phyloP scores from a whole-genome alignment of 2,797 vertebrate genomes.

The Cetoscarus ocellatus region DNA sequence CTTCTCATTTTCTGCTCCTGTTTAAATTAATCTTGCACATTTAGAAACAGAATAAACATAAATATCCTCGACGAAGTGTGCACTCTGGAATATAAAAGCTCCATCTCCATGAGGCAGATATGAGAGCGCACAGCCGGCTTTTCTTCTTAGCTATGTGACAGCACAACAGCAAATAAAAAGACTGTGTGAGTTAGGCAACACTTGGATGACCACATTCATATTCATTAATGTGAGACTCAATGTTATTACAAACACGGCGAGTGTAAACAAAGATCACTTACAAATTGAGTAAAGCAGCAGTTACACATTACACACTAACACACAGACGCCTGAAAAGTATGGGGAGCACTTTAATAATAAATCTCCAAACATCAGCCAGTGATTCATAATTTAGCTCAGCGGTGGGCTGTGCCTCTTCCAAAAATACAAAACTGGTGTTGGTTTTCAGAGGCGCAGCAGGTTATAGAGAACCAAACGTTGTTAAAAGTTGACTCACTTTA shows the following conservation, averaged over 20 bases:
- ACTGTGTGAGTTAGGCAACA: constrained; percentile 54
- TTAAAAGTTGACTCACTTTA: constrained; percentile 61
- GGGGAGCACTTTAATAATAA: constrained; percentile 46
- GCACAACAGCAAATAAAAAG: constrained; percentile 54
- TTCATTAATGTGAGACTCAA: constrained; percentile 69
- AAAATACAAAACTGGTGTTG: constrained; percentile 48
- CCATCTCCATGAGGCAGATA: constrained; percentile 25
- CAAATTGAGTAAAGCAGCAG: constrained; percentile 51
- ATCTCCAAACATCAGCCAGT: constrained; percentile 61
- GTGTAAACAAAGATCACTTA: constrained; percentile 66
- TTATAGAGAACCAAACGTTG: constrained; percentile 50
- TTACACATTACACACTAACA: constrained; percentile 1
- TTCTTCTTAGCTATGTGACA: constrained; percentile 42
- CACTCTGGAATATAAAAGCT: constrained; percentile 34
- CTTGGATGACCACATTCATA: constrained; percentile 67
- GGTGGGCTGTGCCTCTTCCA: constrained; percentile 32
- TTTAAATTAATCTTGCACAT: constrained; percentile 22
- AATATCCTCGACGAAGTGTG: constrained; percentile 24
- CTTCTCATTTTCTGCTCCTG: constrained; percentile 5
- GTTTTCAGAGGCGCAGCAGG: constrained; percentile 60
- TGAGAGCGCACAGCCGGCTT: constrained; percentile 19
- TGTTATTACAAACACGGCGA: constrained; percentile 53
- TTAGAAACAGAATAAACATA: constrained; percentile 31
- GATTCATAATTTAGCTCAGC: constrained; percentile 64
- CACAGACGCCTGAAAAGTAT: constrained; percentile 23